Conservation (phyloP, 1,140 invertebrate species). For the Platorchestia sp. region DNA sequence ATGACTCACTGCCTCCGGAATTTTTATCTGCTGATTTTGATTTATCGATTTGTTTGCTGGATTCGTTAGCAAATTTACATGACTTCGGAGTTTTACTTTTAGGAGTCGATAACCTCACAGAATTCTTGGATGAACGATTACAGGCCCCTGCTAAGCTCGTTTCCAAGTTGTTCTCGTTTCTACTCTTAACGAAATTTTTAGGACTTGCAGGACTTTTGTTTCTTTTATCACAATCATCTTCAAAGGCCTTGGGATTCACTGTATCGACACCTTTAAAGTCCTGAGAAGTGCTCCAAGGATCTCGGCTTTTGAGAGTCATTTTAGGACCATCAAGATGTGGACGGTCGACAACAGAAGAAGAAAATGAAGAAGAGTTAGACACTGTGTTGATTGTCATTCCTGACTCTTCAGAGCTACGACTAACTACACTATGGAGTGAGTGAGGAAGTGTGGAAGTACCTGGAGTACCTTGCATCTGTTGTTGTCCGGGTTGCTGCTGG, state of each 20-base stretch:
- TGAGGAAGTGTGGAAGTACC: neutral
- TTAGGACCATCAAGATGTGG: neutral
- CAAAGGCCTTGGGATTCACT: neutral
- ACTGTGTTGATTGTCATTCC: neutral
- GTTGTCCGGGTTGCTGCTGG: neutral
- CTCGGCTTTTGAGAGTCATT: neutral
- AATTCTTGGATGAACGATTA: neutral
- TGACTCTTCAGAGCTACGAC: neutral
- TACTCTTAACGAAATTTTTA: neutral
- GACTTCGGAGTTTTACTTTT: neutral
- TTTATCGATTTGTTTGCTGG: neutral
- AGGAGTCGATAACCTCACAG: neutral
- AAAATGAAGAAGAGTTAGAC: neutral
- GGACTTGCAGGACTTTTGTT: neutral
- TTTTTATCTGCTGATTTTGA: neutral
- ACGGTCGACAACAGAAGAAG: neutral
- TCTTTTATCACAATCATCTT: neutral
- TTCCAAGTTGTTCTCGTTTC: neutral
- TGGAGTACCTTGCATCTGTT: slow-evolving; percentile 29
- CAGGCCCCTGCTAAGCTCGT: neutral
- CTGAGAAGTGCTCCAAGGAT: neutral
- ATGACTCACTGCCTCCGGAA: neutral
- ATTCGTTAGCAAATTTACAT: neutral
- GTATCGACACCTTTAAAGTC: neutral
- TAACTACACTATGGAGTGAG: slow-evolving; percentile 13